Base-by-base conservation (phyloP, 2,888 invertebrate genomes). In the Tiliacea citrago region DNA sequence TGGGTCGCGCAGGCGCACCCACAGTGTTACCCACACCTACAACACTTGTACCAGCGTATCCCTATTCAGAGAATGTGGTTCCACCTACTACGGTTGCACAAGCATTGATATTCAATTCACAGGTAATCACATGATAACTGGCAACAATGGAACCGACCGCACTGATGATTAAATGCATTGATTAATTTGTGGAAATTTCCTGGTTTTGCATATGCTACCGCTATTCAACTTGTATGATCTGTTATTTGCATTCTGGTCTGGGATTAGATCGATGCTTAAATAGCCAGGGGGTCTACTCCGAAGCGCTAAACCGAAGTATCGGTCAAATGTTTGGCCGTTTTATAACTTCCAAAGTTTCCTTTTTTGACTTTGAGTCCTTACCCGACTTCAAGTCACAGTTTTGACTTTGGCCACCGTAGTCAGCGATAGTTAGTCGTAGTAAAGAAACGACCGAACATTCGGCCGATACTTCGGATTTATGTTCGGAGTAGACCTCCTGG, bases 51-150 rank as follows among this genome's bases (percentile, higher is more conserved):
- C 86, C 85, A 88, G 82, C 89, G 88, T 91, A 90, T 89, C 88
- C 91, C 91, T 90, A 89, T 91, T 90, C 90, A 90, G 90, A 91
- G 92, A 94, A 93, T 93, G 93, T 90, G 88, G 90, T 90, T 87
- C 92, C 91, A 91, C 94, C 94, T 92, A 94, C 93, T 83, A 78
- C 68, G 78, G 88, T 94, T 94, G 90, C 92, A 90, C 89, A 92
- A 93, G 89, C 87, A 90, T 90, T 89, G 85, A 88, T 91, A 90
- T 91, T 91, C 89, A 90, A 91, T 92, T 90, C 85, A 88, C 88
- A 85, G 87, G 88, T 90, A 91, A 92, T 89, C 87, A 73, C 86
- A 86, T 82, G 89, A 89, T 88, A 89, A 87, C 85, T 88, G 88
- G 83, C 87, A 79, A 86, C 84, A 88, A 85, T 88, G 68, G 62